Conservation (phyloP, 92 coral and sea anemone species). For the Actinostola sp. region DNA sequence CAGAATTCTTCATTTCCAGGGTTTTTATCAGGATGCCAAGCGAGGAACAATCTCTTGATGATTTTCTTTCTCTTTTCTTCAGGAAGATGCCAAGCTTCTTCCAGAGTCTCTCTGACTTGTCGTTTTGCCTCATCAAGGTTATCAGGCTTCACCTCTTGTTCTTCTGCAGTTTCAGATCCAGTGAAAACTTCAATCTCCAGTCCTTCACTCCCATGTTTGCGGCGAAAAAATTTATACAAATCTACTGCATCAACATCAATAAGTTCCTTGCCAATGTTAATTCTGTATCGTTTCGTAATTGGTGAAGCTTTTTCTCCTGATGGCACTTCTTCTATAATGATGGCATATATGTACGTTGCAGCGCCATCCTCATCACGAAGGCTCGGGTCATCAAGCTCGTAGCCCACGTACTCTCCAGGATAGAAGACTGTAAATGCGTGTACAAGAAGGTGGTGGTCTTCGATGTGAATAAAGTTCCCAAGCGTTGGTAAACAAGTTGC, state of each 20-base stretch:
- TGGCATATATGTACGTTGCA: conserved; percentile 65
- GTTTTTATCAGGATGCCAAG: conserved; percentile 83
- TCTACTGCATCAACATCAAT: conserved; percentile 41
- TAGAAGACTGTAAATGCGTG: conserved; percentile 45
- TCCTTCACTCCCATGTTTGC: background rate
- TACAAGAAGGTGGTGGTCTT: conserved; percentile 60
- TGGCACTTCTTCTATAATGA: conserved; percentile 46
- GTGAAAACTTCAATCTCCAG: conserved; percentile 9
- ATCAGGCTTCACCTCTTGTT: too few relatives aligned
- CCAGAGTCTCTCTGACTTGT: conserved; percentile 41
- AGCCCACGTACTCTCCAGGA: conserved; percentile 76
- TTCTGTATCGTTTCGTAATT: conserved; percentile 15
- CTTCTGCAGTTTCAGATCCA: background rate
- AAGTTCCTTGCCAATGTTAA: conserved; percentile 44
- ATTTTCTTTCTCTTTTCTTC: conserved; percentile 39
- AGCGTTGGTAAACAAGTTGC: conserved; percentile 40
- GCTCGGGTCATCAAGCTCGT: conserved; percentile 69
- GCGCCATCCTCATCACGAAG: conserved; percentile 38
- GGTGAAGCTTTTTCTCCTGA: background rate
- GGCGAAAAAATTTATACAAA: conserved; percentile 47
- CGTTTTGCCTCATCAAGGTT: conserved; percentile 21
- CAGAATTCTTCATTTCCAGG: conserved; percentile 68
- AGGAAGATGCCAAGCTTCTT: conserved; percentile 66
- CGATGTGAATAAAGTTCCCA: conserved; percentile 52
- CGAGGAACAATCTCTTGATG: conserved; percentile 55